phyloP scores from a whole-genome alignment of 1,140 invertebrate species.

The Musca vetustissima region DNA sequence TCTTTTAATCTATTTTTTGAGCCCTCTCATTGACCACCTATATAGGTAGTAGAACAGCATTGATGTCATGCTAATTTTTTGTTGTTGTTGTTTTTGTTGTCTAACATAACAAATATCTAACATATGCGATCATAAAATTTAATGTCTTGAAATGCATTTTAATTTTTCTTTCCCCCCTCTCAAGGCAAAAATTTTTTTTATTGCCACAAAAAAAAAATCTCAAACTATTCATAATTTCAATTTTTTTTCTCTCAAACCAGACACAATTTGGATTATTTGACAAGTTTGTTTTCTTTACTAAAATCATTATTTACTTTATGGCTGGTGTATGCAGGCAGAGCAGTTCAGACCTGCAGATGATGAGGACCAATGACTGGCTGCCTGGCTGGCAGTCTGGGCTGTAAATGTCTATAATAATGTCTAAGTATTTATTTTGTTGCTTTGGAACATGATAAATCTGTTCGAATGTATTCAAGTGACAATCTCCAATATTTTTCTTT shows the following conservation, averaged over 20 bases:
- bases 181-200: background rate
- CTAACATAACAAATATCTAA: conserved; percentile 17
- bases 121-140: conserved; percentile 24
- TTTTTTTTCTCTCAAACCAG: conserved; percentile 23
- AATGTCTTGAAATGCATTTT: conserved; percentile 3
- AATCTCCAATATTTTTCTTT: conserved; percentile 23
- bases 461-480: conserved; percentile 21
- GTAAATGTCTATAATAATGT: no score
- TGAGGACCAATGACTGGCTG: no score
- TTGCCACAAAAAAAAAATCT: no score
- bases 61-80: no score
- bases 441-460: conserved; percentile 22
- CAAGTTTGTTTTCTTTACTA: conserved; percentile 21
- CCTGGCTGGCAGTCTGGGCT: no score
- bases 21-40: background rate
- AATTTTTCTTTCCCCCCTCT: no score
- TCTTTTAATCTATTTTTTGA: no score
- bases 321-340: background rate
- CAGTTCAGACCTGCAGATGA: no score
- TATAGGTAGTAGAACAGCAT: no score
- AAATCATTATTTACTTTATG: conserved; percentile 25
- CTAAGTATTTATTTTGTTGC: no score
- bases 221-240: conserved; percentile 21
- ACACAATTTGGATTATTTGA: conserved; percentile 24
- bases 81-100: no score